Evolutionary conservation across 1,140 invertebrate genomes (phyloP), one percentile per base, ranked within the genome.

Genomic region (Vanessa tameamea): DNA sequence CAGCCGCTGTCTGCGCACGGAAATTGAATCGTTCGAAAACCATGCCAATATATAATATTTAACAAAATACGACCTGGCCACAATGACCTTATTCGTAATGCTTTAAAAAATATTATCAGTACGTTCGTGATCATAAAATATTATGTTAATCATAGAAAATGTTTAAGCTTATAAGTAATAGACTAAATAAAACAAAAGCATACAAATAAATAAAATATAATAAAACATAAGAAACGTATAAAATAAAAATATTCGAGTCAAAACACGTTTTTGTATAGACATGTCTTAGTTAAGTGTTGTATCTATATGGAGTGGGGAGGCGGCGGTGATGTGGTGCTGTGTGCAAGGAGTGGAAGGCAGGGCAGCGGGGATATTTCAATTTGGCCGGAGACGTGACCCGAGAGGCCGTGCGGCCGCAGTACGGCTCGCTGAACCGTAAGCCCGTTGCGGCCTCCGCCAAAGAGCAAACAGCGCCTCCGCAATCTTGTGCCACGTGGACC

Each of bases 401-500:
- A 87, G 89, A 92, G 90, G 88, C 85, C 83, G 84, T 82, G 84
- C 81, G 83, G 85, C 81, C 78, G 82, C 75, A 77, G 84, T 80
- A 87, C 89, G 88, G 90, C 85, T 90, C 90, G 87, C 86, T 91
- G 90, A 91, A 89, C 90, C 88, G 90, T 84, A 83, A 90, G 87
- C 85, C 86, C 85, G 86, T 81, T 89, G 89, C 85, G 90, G 87
- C 80, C 86, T 85, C 80, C 85, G 87, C 88, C 88, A 92, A 91
- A 92, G 91, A 92, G 91, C 88, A 92, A 91, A 92, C 87, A 91
- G 82, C 88, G 90, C 87, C 87, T 91, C 78, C 89, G 83, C 88
- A 91, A 92, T 91, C 89, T 92, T 92, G 88, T 89, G 89, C 88
- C 88, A 88, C 85, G 88, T 82, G 83, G 88, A 92, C 88, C 88